These are phyloP conservation scores for Leptobrachium leishanense DNA, from an alignment of 2,113 vertebrate species.

Conservation along the genomic window DNA sequence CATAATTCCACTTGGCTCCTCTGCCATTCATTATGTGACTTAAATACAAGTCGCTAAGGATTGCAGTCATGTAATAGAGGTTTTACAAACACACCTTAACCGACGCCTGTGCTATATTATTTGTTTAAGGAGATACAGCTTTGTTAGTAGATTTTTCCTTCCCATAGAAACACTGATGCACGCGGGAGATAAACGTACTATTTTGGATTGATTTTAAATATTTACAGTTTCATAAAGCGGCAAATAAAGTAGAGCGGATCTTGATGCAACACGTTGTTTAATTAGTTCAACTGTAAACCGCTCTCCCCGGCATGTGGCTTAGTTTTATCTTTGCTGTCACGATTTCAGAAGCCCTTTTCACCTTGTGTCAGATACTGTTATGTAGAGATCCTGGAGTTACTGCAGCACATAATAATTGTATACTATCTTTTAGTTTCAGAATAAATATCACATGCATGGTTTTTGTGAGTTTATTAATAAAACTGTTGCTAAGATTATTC, in stretches of 20 bases:
- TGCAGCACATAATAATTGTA: neutral
- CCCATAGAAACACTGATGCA: neutral
- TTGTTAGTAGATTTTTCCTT: neutral
- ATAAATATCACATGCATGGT: neutral
- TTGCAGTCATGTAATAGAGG: neutral
- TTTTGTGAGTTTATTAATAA: neutral
- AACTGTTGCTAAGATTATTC: too few species aligned
- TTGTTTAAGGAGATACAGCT: conserved; percentile 6
- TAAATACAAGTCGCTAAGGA: neutral
- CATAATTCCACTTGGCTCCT: neutral
- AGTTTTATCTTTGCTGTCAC: neutral
- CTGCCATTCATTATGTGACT: conserved; percentile 11
- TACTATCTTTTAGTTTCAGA: neutral
- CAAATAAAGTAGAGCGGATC: neutral
- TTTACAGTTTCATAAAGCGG: too few species aligned
- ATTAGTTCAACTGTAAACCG: neutral
- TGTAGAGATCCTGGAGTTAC: too few species aligned
- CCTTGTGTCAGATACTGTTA: neutral
- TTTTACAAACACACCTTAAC: neutral
- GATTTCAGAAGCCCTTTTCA: conserved; percentile 3
- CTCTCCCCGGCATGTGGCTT: neutral
- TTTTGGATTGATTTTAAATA: neutral
- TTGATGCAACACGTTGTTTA: neutral
- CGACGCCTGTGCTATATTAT: neutral
- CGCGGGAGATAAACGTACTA: neutral